A percentile compares a stretch with the other conserved stretches of the same genome.
Evolutionary conservation across 2,797 vertebrate genomes (phyloP).

Genomic region (Menidia menidia): DNA sequence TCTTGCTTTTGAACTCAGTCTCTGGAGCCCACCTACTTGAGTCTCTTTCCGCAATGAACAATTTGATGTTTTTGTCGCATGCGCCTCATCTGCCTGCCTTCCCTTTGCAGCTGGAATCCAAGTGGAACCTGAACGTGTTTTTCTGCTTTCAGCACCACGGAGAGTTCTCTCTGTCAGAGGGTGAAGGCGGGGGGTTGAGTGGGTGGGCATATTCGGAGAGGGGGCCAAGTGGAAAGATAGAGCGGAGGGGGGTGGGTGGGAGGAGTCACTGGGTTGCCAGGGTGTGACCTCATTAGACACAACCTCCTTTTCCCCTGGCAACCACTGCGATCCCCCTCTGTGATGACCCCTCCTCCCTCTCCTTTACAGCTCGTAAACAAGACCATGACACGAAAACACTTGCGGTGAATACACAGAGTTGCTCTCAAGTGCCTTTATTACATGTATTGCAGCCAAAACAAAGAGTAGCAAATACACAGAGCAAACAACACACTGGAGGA

Average conservation of each 20-base stretch:
- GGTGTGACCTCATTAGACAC: slow-evolving; percentile 85
- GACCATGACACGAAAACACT: slow-evolving; percentile 68
- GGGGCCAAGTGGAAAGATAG: slow-evolving; percentile 52
- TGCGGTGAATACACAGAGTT: slow-evolving; percentile 49
- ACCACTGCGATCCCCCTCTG: slow-evolving; percentile 53
- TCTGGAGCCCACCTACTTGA: slow-evolving; percentile 36
- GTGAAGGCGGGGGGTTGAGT: slow-evolving; percentile 38
- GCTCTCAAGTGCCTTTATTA: slow-evolving; percentile 62
- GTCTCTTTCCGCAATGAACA: slow-evolving; percentile 53
- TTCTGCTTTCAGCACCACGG: slow-evolving; percentile 82
- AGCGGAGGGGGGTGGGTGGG: slow-evolving; percentile 43
- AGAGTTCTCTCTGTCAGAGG: slow-evolving; percentile 74
- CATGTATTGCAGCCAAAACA: slow-evolving; percentile 53
- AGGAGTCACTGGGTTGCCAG: slow-evolving; percentile 78
- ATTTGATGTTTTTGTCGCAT: slow-evolving; percentile 69
- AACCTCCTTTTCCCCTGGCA: slow-evolving; percentile 76
- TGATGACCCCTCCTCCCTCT: slow-evolving; percentile 27
- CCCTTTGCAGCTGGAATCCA: slow-evolving; percentile 69
- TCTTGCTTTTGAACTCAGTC: slow-evolving; percentile 51
- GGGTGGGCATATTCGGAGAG: slow-evolving; percentile 59
- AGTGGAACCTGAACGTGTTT: slow-evolving; percentile 63
- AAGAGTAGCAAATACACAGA: slow-evolving; percentile 32
- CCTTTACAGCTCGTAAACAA: slow-evolving; percentile 78
- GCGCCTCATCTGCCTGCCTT: slow-evolving; percentile 68
- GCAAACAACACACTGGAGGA: slow-evolving; percentile 17